These are phyloP conservation scores for Gymnocephalus cernua DNA, from an alignment of 2,113 vertebrate genomes.

Conservation along the genomic window DNA sequence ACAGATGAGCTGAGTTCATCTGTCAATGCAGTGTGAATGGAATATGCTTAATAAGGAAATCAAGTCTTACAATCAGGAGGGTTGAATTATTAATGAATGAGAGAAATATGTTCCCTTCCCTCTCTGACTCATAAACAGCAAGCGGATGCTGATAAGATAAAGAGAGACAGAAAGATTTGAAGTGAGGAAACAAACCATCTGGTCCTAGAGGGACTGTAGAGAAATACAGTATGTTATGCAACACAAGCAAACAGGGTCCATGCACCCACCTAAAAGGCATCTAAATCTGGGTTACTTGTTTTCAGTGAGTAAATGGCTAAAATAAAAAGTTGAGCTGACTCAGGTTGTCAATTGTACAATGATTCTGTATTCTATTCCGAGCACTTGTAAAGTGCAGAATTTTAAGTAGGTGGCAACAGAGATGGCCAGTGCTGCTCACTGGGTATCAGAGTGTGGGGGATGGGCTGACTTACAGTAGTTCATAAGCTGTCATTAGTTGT, in stretches of 20 bases:
- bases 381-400: constrained; percentile 6
- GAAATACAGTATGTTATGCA: constrained; percentile 45
- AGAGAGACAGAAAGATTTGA: constrained; percentile 14
- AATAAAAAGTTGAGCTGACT: constrained; percentile 14
- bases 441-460: too few relatives aligned
- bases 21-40: constrained; percentile 45
- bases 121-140: constrained; percentile 34
- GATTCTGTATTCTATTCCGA: neutral
- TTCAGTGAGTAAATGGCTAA: constrained; percentile 23
- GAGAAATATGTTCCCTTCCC: constrained; percentile 43
- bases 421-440: too few relatives aligned
- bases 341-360: constrained; percentile 4
- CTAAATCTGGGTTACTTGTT: constrained; percentile 41
- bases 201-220: constrained; percentile 23
- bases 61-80: constrained; percentile 60
- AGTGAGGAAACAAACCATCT: constrained; percentile 47
- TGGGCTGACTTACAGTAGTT: too few relatives aligned
- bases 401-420: neutral
- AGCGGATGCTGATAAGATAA: constrained; percentile 31
- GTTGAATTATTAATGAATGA: constrained; percentile 70
- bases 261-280: constrained; percentile 26
- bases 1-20: constrained; percentile 68
- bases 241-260: constrained; percentile 38
- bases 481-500: too few relatives aligned
- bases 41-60: constrained; percentile 60